Evolutionary conservation across 1,140 invertebrate species (phyloP), one percentile per base, ranked within the genome.

Genomic region (Bombus huntii): DNA sequence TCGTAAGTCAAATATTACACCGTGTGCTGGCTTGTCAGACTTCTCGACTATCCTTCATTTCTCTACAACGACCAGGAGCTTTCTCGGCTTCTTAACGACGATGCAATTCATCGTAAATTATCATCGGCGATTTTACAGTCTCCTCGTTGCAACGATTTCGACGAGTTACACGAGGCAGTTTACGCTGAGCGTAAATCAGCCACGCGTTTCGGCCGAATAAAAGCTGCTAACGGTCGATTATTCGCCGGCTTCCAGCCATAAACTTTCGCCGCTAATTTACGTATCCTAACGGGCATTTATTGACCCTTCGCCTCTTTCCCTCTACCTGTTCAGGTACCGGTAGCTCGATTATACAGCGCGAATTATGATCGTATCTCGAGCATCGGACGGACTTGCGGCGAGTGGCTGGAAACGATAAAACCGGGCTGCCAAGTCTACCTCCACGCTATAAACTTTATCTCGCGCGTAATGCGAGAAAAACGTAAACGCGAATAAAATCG

Each of bases 181-280:
- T 39, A 37, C 37, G 47, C 53, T 1, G 25, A 4, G n/a, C 57
- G 59, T 78, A 65, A 78, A 78, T 78, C 76, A 77, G 37, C 15
- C 47, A 34, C 25, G 25, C 75, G 57, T 76, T 39, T 59, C 25
- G 22, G 12, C 15, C 59, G 28, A 65, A 31, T 44, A 66, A 78
- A 78, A 66, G 59, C 76, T 57, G 74, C 22, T 57, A n/a, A 44
- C 47, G 73, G 39, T 28, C 76, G 75, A 78, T 75, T 78, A 78
- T 44, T 75, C 73, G 22, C 28, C 37, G 28, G 25, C 34, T 62
- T 34, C 2, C 75, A 22, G 34, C 76, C 25, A 65, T 66, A 65
- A 78, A 78, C 59, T 39, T 31, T 28, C 47, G 10, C 39, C 18
- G 59, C 76, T 78, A 66, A 78, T 78, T 78, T 44, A 44, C 76